Evolutionary conservation across 1,140 invertebrate genomes (phyloP).

Genomic region (Diorhabda sublineata): DNA sequence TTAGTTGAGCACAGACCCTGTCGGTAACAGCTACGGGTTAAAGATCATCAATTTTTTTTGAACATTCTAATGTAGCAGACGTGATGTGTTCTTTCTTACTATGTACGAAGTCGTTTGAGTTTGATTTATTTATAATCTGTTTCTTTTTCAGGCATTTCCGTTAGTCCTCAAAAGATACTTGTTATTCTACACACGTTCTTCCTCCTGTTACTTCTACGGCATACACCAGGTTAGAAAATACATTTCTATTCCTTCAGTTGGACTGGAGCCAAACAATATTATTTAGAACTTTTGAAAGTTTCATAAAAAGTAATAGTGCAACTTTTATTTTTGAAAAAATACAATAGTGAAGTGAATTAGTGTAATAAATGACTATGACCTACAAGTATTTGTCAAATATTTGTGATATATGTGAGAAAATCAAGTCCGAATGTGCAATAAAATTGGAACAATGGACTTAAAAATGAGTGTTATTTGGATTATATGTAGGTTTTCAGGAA

Average conservation of each 20-base stretch:
- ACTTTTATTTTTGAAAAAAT: neutral
- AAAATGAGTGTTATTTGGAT: neutral
- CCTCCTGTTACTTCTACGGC: conserved; percentile 6
- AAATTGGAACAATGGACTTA: conserved; percentile 3
- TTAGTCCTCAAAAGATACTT: neutral
- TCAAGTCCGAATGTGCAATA: conserved; percentile 16
- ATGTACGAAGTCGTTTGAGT: neutral
- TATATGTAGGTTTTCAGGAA: neutral
- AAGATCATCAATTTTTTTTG: neutral
- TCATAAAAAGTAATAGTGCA: neutral
- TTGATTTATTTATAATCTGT: conserved; percentile 1
- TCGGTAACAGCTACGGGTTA: no score
- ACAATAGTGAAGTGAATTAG: neutral
- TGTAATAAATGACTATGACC: neutral
- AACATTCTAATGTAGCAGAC: neutral
- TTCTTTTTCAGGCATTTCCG: neutral
- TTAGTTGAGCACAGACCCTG: no score
- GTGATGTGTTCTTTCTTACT: neutral
- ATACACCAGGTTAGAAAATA: conserved; percentile 4
- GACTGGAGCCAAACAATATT: neutral
- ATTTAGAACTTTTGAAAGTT: neutral
- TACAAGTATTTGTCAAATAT: conserved; percentile 8
- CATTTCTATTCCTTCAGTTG: neutral
- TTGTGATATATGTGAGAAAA: conserved; percentile 14
- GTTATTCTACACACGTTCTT: conserved; percentile 12